phyloP scores from a whole-genome alignment of 1,140 invertebrate genomes.

The Globodera ellingtonae region DNA sequence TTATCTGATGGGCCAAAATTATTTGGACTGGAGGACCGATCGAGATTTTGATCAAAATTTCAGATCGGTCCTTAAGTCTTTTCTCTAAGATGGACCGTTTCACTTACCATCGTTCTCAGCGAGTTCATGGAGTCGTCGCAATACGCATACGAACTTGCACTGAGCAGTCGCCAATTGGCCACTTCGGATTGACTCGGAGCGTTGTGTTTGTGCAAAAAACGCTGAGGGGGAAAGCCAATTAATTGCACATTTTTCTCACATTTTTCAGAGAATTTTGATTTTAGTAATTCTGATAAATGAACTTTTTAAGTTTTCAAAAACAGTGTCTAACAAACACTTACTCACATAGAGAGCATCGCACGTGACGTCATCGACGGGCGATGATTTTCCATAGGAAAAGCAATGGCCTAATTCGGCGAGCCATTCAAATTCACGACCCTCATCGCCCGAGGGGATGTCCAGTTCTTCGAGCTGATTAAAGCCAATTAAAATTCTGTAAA shows the following conservation, averaged over 20 bases:
- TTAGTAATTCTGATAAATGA: no score
- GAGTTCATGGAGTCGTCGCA: slow-evolving; percentile 50
- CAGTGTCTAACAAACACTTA: not conserved
- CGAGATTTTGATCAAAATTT: no score
- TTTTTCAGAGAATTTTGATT: not conserved
- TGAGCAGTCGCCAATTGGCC: slow-evolving; percentile 37
- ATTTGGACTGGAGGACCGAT: no score
- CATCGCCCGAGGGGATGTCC: slow-evolving; percentile 37
- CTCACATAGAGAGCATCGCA: slow-evolving; percentile 35
- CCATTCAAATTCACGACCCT: slow-evolving; percentile 39
- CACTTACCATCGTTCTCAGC: slow-evolving; percentile 49
- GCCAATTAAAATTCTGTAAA: slow-evolving; percentile 20
- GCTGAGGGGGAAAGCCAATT: slow-evolving; percentile 19
- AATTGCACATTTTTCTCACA: slow-evolving; percentile 4
- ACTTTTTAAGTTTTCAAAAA: not conserved
- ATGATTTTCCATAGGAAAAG: slow-evolving; percentile 23
- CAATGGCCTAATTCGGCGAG: slow-evolving; percentile 54
- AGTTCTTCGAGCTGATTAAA: slow-evolving; percentile 12
- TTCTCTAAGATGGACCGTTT: not conserved
- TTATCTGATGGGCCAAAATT: not conserved
- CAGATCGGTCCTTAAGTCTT: no score
- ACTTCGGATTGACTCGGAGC: slow-evolving; percentile 27
- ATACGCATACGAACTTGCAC: slow-evolving; percentile 54
- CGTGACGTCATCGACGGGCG: slow-evolving; percentile 17
- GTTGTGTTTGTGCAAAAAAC: slow-evolving; percentile 40